Evolutionary conservation across 1,140 invertebrate species (phyloP), one percentile per base, ranked within the genome.

Genomic region (Drosophila tristis): DNA sequence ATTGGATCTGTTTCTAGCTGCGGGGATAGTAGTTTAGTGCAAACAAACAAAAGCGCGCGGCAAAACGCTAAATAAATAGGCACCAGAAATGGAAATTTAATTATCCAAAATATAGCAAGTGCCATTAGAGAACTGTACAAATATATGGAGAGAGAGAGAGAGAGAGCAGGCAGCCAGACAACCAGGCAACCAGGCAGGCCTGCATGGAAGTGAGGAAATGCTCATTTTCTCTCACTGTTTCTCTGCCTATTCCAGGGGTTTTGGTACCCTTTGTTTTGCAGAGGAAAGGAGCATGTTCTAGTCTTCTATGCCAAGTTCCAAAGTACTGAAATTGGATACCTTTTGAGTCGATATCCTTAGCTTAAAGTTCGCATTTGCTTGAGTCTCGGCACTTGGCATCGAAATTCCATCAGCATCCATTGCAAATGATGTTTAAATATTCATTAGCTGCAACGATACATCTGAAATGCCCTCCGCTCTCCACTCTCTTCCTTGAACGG

Each of bases 381-480:
- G 13, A 45, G 23, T 66, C 42, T 45, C 20, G 15, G 35, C 29
- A 43, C 64, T 57, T 64, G 57, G 65, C 71, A 84, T 75, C 72
- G 51, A 68, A 84, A 63, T 85, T 68, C 76, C 80, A 84, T 85
- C 80, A 80, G 60, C 44, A 50, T 31, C 61, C 55, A 67, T 80
- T 65, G 74, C 61, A 78, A 85, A 74, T 74, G 74, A 74, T 71
- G 61, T 68, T 85, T 70, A 86, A 86, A 65, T 85, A 86, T 74
- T 80, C 78, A 85, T 80, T 81, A 74, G 73, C 61, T 76, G 60
- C 76, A 49, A 44, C 57, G 56, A 84, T 73, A 79, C 67, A 84
- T 85, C 77, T 68, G 54, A 81, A 67, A 67, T 74, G 70, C 61
- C 51, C 55, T 57, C 2, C 26, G 13, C 62, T 13, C n/a, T 57